A percentile compares a stretch with the other conserved stretches of the same genome.
Conservation (phyloP, 2,888 invertebrate species). For the Drosophila seclusa region DNA sequence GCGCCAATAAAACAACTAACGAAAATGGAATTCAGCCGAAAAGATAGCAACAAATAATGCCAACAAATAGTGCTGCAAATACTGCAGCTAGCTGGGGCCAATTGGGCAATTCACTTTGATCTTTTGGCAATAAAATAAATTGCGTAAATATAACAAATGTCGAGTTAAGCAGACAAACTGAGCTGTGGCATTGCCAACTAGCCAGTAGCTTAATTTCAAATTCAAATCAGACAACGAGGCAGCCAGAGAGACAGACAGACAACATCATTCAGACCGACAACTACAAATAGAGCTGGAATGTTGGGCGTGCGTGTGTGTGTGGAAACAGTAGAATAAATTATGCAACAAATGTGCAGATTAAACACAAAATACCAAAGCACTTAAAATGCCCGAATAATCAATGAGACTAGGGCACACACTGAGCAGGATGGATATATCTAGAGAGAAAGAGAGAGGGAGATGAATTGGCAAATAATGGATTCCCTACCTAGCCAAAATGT, state of each 20-base stretch:
- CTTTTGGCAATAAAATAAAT: constrained; percentile 70
- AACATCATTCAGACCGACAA: constrained; percentile 7
- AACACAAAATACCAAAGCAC: constrained; percentile 77
- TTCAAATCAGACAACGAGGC: constrained; percentile 59
- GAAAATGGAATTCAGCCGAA: constrained; percentile 2
- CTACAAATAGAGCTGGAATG: constrained; percentile 9
- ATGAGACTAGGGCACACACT: constrained; percentile 41
- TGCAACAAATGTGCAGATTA: constrained; percentile 79
- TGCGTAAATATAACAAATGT: constrained; percentile 67
- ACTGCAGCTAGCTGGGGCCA: constrained; percentile 47
- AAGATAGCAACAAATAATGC: constrained; percentile 9
- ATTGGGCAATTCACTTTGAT: constrained; percentile 72
- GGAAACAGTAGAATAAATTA: constrained; percentile 62
- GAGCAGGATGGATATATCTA: not conserved
- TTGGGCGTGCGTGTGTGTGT: not conserved
- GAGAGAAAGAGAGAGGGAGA: not conserved
- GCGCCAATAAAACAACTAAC: constrained; percentile 30
- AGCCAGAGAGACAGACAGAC: not conserved
- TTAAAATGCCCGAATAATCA: constrained; percentile 72
- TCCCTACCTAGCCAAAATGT: not conserved
- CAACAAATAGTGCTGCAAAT: constrained; percentile 41
- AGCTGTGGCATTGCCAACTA: not conserved
- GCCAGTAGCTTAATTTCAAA: constrained; percentile 52
- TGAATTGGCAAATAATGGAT: constrained; percentile 13
- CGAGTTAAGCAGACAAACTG: constrained; percentile 12